Evolutionary conservation across 1,140 invertebrate species (phyloP), one percentile per base, ranked within the genome.

Genomic region (Lethocerus indicus): DNA sequence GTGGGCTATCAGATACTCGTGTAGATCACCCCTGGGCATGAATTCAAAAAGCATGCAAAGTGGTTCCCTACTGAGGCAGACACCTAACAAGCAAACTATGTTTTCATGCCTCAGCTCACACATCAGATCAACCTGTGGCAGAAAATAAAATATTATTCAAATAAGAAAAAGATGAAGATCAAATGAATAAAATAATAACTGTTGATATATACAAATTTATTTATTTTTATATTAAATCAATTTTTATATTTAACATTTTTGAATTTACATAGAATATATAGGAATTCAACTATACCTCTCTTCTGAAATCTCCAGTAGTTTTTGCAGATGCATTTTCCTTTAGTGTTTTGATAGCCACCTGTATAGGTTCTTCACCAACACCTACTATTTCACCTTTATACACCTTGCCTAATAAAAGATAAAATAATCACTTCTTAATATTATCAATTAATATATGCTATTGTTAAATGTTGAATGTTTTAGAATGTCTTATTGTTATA

Each of bases 41-140:
- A 90, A 94, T 64, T 96, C 92, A 68, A 95, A 96, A 2, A 96
- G 68, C 88, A 96, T 93, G 61, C 89, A 94, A 63, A 88, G 78
- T 1, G 91, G 91, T 58, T 92, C 86, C 47, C 91, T 86, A 55
- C 85, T 83, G 41, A 90, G 71, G 43, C 90, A 83, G 2, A 96
- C 89, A 0, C 91, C 92, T 16, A 96, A 71, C 41, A 97, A 75
- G 66, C 89, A 93, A 37, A 96, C 90, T 54, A 98, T 92, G 63
- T 96, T 95, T 0, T 90, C 87, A 71, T 97, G 92, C 47, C 85
- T 76, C 36, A 98, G 67, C 63, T 94, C 89, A 0, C 88, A 84
- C 74, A 96, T 94, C 2, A 94, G 67, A 63, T 92, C 87, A 36
- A 92, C 88, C 60, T 77, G 72, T 44, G 29, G 53, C 52, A 51